Percentiles rank a stretch among this genome's conserved stretches.
Conservation (phyloP, 1,140 invertebrate genomes). For the Hyposmocoma kahamanoa region DNA sequence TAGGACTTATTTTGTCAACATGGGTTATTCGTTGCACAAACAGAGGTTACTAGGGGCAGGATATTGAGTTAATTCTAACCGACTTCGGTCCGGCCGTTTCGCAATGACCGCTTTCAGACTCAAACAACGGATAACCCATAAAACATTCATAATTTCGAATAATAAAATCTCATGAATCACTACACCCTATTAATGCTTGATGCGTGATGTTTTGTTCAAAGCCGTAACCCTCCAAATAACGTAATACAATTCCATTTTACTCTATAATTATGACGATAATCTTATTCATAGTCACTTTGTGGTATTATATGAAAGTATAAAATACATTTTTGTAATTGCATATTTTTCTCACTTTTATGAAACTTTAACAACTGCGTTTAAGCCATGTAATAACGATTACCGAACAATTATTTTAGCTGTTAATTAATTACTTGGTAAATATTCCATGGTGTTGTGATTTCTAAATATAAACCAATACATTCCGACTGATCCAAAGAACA, state of each 20-base stretch:
- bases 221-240: neutral
- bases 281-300: neutral
- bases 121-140: conserved; percentile 44
- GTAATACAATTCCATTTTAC: neutral
- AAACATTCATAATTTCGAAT: conserved; percentile 56
- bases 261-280: neutral
- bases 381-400: too few species aligned
- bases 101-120: conserved; percentile 42
- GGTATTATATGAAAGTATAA: too few species aligned
- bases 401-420: too few species aligned
- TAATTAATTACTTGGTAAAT: too few species aligned
- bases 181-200: conserved; percentile 14
- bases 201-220: conserved; percentile 12
- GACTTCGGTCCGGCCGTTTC: conserved; percentile 17
- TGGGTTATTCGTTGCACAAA: conserved; percentile 12
- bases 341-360: too few species aligned
- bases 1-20: too few species aligned
- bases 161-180: conserved; percentile 40
- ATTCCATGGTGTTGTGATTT: too few species aligned
- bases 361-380: too few species aligned
- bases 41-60: conserved; percentile 22
- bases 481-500: too few species aligned
- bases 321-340: too few species aligned
- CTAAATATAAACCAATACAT: too few species aligned
- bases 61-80: conserved; percentile 29